Base-by-base conservation (phyloP, 2,797 vertebrate genomes). In the Poliocrania exsul region DNA sequence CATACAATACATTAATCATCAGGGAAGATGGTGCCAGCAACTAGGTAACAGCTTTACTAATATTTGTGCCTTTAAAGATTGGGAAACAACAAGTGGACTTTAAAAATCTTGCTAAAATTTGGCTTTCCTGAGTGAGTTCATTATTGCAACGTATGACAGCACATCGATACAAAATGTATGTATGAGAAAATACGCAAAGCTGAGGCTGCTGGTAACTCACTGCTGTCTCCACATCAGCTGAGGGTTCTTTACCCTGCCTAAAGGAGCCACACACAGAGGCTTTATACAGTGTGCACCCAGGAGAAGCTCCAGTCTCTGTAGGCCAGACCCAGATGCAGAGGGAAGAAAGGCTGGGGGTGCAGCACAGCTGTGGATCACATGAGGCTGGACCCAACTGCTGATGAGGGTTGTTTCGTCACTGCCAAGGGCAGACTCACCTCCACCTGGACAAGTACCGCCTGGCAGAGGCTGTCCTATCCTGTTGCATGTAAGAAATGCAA, bases 341-440 rank as follows among this genome's bases (percentile, higher is more conserved):
- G 26, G 19, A 81, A 58, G 19, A 31, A 33, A 26, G 28, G 2
- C 26, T 0, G 0, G 1, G 6, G 8, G 4, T 37, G 35, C 0
- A 0, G 18, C 1, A 0, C 21, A 42, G 61, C 11, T 71, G 28
- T 2, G 0, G 26, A 29, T 21, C 15, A 14, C 31, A 18, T 0
- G 3, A 65, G 42, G 3, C 26, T 23, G 28, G 47, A 31, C 24
- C 6, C 31, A 58, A 0, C 17, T 6, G 4, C 72, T 44, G 44
- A 14, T 18, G 15, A 23, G 42, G 29, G 33, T 3, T 73, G 10
- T 21, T 23, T 46, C 58, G 38, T 40, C 49, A 10, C 19, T 35
- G 50, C 54, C 53, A 29, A 31, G 8, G 29, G 31, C 7, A 47
- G 18, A 42, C 20, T 23, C 79, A 31, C 33, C 17, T 73, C 24